Conservation (phyloP, 2,113 vertebrate genomes). For the Oryzias melastigma region DNA sequence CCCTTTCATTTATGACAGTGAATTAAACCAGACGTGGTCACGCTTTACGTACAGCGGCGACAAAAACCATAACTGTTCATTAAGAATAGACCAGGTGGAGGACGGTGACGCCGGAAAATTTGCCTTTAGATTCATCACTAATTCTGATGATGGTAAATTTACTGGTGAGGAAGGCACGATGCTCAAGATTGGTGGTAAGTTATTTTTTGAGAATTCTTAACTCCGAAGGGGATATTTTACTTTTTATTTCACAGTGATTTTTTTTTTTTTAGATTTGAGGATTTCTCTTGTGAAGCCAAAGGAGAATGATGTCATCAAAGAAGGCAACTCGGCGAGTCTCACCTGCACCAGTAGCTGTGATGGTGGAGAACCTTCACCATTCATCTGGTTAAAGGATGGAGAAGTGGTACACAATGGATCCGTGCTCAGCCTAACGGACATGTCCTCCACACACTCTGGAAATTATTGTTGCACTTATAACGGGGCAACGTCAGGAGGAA, state of each 20-base stretch:
- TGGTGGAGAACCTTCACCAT: neutral
- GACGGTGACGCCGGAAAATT: conserved; percentile 13
- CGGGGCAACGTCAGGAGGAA: conserved; percentile 2
- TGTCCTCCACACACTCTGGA: conserved; percentile 37
- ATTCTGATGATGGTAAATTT: neutral
- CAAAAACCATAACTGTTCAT: conserved; percentile 26
- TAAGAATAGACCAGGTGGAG: conserved; percentile 36
- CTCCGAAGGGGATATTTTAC: no score
- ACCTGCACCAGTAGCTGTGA: conserved; percentile 38
- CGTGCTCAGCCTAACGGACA: conserved; percentile 14
- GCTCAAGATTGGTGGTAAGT: conserved; percentile 45
- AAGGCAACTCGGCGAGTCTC: conserved; percentile 39
- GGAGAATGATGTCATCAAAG: neutral
- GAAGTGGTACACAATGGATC: conserved; percentile 11
- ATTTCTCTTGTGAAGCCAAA: neutral
- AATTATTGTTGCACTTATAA: conserved; percentile 50
- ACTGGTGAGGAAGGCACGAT: accelerated
- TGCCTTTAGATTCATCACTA: conserved; percentile 13
- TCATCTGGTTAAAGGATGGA: conserved; percentile 45
- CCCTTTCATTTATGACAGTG: neutral
- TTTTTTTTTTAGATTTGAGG: conserved; percentile 22
- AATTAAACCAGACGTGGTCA: accelerated
- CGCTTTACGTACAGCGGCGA: conserved; percentile 35
- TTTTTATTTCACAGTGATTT: neutral
- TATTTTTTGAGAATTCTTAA: neutral